phyloP scores from a whole-genome alignment of 2,888 invertebrate species.

The Odontomyia ornata region DNA sequence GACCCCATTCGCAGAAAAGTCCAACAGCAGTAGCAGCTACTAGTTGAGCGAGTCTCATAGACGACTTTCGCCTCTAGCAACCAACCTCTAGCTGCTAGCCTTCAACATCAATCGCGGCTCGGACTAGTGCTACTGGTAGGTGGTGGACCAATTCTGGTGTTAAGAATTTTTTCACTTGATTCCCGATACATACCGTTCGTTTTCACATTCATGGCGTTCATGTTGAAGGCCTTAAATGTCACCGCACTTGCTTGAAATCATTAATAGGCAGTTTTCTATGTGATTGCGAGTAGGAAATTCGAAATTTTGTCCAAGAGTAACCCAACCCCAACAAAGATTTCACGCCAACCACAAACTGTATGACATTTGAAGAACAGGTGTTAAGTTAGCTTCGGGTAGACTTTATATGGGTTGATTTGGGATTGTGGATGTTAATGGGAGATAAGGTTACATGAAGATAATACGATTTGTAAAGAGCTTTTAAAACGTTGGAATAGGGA shows the following conservation, averaged over 20 bases:
- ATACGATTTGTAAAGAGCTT: background rate
- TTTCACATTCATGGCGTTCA: constrained; percentile 41
- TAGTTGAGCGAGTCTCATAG: background rate
- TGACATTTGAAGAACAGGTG: constrained; percentile 37
- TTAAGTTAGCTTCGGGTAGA: constrained; percentile 25
- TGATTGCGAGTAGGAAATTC: background rate
- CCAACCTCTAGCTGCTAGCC: too few relatives aligned
- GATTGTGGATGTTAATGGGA: background rate
- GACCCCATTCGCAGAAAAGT: too few relatives aligned
- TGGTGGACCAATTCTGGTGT: too few relatives aligned
- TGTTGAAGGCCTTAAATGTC: constrained; percentile 22
- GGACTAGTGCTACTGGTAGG: too few relatives aligned
- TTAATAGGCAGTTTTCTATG: constrained; percentile 16
- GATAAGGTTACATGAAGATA: too few relatives aligned
- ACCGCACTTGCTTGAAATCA: background rate
- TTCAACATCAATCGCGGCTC: too few relatives aligned
- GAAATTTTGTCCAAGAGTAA: background rate
- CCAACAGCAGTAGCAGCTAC: background rate
- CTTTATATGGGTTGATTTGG: background rate
- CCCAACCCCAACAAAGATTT: constrained; percentile 38
- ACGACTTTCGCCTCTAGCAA: background rate
- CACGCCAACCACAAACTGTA: constrained; percentile 39
- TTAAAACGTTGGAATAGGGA: background rate
- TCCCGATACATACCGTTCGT: constrained; percentile 21
- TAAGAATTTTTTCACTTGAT: background rate